phyloP scores from a whole-genome alignment of 2,888 invertebrate species.

The Tachystola acroxantha region DNA sequence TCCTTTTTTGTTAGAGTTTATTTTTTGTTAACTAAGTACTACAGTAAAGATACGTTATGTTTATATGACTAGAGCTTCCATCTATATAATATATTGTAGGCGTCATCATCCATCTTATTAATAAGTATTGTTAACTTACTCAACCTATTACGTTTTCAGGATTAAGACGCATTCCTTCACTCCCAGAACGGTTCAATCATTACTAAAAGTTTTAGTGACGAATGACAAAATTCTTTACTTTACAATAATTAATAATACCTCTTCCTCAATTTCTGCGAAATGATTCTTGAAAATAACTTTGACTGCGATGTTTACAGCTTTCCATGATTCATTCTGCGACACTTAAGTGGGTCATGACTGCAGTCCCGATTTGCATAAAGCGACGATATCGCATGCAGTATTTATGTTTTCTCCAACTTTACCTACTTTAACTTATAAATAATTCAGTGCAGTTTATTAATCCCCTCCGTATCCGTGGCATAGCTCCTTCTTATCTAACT shows the following conservation, averaged over 20 bases:
- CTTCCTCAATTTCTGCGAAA: too few species aligned
- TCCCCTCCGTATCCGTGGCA: not conserved
- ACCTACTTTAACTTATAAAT: conserved; percentile 8
- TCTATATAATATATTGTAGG: not conserved
- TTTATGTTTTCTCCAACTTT: conserved; percentile 18
- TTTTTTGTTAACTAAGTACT: not conserved
- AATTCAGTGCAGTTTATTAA: conserved; percentile 2
- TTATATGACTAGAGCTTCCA: conserved; percentile 1
- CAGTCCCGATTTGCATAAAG: conserved; percentile 56
- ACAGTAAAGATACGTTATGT: not conserved
- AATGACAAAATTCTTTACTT: too few species aligned
- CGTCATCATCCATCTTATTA: too few species aligned
- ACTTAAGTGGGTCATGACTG: conserved; percentile 55
- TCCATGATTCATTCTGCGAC: conserved; percentile 43
- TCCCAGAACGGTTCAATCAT: too few species aligned
- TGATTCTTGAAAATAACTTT: conserved; percentile 8
- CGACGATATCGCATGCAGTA: conserved; percentile 43
- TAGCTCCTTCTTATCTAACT: too few species aligned
- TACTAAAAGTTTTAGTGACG: too few species aligned
- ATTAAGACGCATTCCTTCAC: too few species aligned
- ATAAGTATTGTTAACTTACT: too few species aligned
- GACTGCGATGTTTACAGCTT: conserved; percentile 18
- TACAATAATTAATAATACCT: too few species aligned
- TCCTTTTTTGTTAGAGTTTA: conserved; percentile 1
- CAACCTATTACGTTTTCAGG: too few species aligned